Evolutionary conservation across 1,140 invertebrate genomes (phyloP), one percentile per base, ranked within the genome.

Genomic region (Drosophila equinoxialis): DNA sequence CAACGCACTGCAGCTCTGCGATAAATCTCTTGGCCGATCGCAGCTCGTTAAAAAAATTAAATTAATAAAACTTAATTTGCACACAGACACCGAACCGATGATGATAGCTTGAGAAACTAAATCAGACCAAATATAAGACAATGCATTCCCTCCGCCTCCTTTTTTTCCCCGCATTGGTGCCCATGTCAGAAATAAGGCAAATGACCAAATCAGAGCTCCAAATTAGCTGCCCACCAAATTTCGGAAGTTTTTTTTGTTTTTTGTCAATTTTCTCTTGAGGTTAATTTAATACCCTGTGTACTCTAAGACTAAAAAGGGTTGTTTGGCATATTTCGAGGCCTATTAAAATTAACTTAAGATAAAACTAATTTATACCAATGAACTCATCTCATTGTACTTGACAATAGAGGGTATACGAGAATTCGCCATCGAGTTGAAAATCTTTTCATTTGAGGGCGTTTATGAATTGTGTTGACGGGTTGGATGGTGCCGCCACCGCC

Each of bases 31-130:
- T 20, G 37, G 35, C 23, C 79, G 82, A 87, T 79, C 83, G 72
- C 64, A 67, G 76, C 83, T 86, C 83, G 83, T 86, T 87, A 86
- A 87, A 82, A 62, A 82, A 86, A 83, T 83, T 87, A 86, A 86
- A 86, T 86, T 87, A 86, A 86, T 86, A 86, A 86, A 83, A 86
- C 79, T 87, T 86, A 86, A 86, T 86, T 86, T 79, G 77, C 82
- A 73, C 68, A 79, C 65, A 68, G 62, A 54, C 39, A 37, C 33
- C 30, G 69, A 68, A 37, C 48, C 35, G 65, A 63, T 30, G 51
- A 66, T 64, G 66, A 35, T 41, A 17, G 60, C 45, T 42, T 65
- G 41, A 45, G 48, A 55, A 62, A 55, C n/a, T 41, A 55, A 61
- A 65, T 63, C 35, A 78, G 60, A 57, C 13, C 48, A 68, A 69